Base-by-base conservation (phyloP, 2,797 vertebrate species). In the Chromobotia macracanthus region DNA sequence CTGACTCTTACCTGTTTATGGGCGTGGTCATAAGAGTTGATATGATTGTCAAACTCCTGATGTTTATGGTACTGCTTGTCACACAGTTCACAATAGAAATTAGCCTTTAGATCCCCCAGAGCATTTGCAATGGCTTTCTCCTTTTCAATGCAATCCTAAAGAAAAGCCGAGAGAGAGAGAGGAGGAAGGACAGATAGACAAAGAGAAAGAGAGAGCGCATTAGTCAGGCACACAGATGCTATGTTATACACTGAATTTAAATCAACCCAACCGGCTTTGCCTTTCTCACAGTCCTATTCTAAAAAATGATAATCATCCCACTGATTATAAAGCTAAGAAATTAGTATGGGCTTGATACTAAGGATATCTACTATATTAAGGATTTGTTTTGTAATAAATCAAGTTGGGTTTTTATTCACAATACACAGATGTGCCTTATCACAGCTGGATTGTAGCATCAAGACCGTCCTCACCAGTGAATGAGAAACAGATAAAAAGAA, bases 41-140 rank as follows among this genome's bases (percentile, higher is more conserved):
- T 98, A 91, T 98, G 97, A 93, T 98, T 98, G 95, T 98, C 97
- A 94, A 97, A 98, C 86, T 98, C 97, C 85, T 97, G 95, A 90
- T 98, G 96, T 90, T 97, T 96, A 91, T 97, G 95, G 90, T 98
- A 98, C 93, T 98, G 97, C 89, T 98, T 98, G 92, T 98, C 95
- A 89, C 97, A 98, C 69, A 98, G 93, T 93, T 97, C 96, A 88
- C 97, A 98, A 91, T 98, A 98, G 93, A 98, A 98, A 87, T 97
- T 95, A 16, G 97, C 94, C 84, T 97, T 98, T 87, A 95, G 93
- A 83, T 98, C 95, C 88, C 96, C 96, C 84, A 95, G 90, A 77
- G 95, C 94, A 86, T 94, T 97, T 72, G 94, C 92, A 88, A 96
- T 91, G 87, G 95, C 91, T 88, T 94, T 94, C 82, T 94, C 94